Conservation (phyloP, 2,888 invertebrate genomes). For the Pyrrhosoma nymphula region DNA sequence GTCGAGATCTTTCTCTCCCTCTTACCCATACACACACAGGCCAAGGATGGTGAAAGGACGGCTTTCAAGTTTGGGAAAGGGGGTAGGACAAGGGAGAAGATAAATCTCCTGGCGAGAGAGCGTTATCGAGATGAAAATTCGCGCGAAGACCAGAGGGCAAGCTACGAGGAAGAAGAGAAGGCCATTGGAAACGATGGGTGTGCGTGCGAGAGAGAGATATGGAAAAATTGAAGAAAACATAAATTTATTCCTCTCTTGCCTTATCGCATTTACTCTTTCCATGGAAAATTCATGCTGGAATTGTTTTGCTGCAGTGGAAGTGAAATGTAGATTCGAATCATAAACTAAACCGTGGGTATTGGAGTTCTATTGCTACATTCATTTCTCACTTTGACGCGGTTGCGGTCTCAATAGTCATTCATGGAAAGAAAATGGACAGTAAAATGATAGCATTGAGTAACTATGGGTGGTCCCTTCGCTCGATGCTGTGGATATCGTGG, state of each 20-base stretch:
- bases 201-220: not conserved
- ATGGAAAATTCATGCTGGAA: not conserved
- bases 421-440: too few relatives aligned
- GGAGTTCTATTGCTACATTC: too few relatives aligned
- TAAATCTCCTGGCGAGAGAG: not conserved
- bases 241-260: not conserved
- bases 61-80: not conserved
- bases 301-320: not conserved
- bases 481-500: too few relatives aligned
- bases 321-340: not conserved
- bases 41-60: not conserved
- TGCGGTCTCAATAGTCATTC: too few relatives aligned
- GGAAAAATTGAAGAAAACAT: too few relatives aligned
- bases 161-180: not conserved
- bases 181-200: not conserved
- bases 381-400: too few relatives aligned
- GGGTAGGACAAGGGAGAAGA: not conserved
- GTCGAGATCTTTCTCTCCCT: not conserved
- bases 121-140: not conserved
- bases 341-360: too few relatives aligned
- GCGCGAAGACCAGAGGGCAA: not conserved
- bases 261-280: not conserved
- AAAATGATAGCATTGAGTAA: too few relatives aligned
- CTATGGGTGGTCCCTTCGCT: too few relatives aligned
- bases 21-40: not conserved